A percentile compares a stretch with the other conserved stretches of the same genome.
Evolutionary conservation across 2,113 vertebrate genomes (phyloP).

Genomic region (Illadopsis cleaveri): DNA sequence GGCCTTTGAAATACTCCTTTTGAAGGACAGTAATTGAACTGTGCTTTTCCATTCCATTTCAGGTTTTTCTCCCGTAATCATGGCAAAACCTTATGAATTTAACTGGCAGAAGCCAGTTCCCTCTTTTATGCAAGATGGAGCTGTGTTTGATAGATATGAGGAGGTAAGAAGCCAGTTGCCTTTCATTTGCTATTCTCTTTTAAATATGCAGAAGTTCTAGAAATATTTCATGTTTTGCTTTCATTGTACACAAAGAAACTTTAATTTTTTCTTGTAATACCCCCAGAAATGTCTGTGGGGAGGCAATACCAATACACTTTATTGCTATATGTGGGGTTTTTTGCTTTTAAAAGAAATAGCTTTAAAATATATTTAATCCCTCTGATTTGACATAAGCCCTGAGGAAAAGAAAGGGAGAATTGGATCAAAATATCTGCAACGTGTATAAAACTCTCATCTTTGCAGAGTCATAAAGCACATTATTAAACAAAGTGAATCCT

Average conservation of each 20-base stretch:
- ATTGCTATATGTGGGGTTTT: neutral
- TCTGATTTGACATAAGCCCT: neutral
- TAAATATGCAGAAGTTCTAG: neutral
- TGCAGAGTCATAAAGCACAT: neutral
- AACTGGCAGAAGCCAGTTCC: slow-evolving; percentile 97
- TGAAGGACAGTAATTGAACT: neutral
- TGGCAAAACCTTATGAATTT: slow-evolving; percentile 98
- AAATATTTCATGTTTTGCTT: neutral
- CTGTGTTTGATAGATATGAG: slow-evolving; percentile 93
- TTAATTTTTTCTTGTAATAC: neutral
- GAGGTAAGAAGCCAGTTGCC: slow-evolving; percentile 83
- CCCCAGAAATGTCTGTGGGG: neutral
- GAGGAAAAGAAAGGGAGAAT: neutral
- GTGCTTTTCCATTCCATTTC: slow-evolving; percentile 46
- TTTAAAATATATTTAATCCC: neutral
- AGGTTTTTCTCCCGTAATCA: slow-evolving; percentile 83
- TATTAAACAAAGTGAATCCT: neutral
- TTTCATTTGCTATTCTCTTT: neutral
- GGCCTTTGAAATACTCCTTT: neutral
- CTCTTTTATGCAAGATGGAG: slow-evolving; percentile 93
- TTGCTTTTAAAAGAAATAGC: neutral
- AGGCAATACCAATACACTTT: neutral
- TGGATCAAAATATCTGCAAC: neutral
- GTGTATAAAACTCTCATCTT: neutral
- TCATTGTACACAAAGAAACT: neutral